phyloP scores from a whole-genome alignment of 2,113 vertebrate species.

The Apteryx owenii region DNA sequence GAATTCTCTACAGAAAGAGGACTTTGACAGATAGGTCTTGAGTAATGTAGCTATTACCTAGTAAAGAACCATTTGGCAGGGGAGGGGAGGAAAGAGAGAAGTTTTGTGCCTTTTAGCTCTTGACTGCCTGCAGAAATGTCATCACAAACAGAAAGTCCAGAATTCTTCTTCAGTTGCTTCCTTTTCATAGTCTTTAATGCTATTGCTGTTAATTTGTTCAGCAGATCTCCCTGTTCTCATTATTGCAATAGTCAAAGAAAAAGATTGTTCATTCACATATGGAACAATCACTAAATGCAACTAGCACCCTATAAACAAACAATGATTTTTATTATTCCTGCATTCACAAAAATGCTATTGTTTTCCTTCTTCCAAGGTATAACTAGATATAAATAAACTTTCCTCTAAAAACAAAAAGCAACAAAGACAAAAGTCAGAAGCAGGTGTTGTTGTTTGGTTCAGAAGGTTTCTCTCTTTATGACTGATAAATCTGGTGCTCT shows the following conservation, averaged over 20 bases:
- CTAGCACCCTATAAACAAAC: neutral
- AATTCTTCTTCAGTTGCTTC: neutral
- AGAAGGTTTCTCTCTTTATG: neutral
- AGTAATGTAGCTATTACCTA: neutral
- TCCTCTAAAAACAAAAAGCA: neutral
- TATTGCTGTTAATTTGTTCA: neutral
- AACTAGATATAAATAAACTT: neutral
- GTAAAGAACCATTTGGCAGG: neutral
- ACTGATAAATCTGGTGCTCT: neutral
- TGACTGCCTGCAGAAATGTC: neutral
- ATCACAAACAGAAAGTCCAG: neutral
- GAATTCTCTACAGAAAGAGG: neutral
- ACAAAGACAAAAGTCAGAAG: neutral
- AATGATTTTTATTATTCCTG: neutral
- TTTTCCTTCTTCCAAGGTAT: neutral
- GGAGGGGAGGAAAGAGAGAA: neutral
- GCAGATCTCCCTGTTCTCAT: neutral
- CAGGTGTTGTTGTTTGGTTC: neutral
- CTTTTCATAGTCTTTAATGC: neutral
- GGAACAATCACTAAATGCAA: neutral
- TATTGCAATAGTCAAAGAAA: neutral
- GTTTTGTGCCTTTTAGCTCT: neutral
- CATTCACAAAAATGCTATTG: neutral
- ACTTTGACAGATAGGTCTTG: neutral
- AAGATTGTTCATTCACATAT: neutral